Evolutionary conservation across 2,797 vertebrate species (phyloP).

Genomic region (Apogon talboti): DNA sequence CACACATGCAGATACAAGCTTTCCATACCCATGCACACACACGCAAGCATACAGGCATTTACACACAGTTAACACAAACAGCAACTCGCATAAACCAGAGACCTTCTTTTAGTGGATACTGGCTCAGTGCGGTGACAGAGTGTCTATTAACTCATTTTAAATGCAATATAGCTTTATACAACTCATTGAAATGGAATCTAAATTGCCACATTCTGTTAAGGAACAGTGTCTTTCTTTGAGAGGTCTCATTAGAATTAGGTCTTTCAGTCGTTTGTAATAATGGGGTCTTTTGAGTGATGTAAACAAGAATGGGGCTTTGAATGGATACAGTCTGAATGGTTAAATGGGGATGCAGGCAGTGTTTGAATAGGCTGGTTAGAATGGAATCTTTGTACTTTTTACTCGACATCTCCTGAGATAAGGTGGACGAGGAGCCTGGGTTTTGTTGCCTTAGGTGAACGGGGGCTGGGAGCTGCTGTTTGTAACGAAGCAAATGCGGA

Average conservation of each 20-base stretch:
- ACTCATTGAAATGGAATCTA: slow-evolving; percentile 49
- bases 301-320: slow-evolving; percentile 72
- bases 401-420: slow-evolving; percentile 68
- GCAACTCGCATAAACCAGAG: slow-evolving; percentile 7
- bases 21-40: slow-evolving; percentile 1
- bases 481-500: slow-evolving; percentile 3
- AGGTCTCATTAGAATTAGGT: slow-evolving; percentile 61
- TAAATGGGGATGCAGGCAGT: slow-evolving; percentile 64
- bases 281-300: slow-evolving; percentile 70
- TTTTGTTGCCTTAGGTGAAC: slow-evolving; percentile 65
- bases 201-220: slow-evolving; percentile 62
- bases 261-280: slow-evolving; percentile 76
- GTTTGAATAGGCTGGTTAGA: slow-evolving; percentile 70
- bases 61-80: neutral
- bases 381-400: slow-evolving; percentile 76
- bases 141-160: slow-evolving; percentile 22
- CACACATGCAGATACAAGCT: neutral
- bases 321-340: slow-evolving; percentile 64
- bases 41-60: neutral
- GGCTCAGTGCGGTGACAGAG: slow-evolving; percentile 13
- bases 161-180: slow-evolving; percentile 43
- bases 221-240: slow-evolving; percentile 68
- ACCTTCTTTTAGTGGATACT: slow-evolving; percentile 7
- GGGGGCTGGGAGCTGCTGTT: slow-evolving; percentile 30
- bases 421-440: slow-evolving; percentile 33